These are phyloP conservation scores for Melospiza melodia DNA, from an alignment of 2,113 vertebrate species.

Conservation along the genomic window DNA sequence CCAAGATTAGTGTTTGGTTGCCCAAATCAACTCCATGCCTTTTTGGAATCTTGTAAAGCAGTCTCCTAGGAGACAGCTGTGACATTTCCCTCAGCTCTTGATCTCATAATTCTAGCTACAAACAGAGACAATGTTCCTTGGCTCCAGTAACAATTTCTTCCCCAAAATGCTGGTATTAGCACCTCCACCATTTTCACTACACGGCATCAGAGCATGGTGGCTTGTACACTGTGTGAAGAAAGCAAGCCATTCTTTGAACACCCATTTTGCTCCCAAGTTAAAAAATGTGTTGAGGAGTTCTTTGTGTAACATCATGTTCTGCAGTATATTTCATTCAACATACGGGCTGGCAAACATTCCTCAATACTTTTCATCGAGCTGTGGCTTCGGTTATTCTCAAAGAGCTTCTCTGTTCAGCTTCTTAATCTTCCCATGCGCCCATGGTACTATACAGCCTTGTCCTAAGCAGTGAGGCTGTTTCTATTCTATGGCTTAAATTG, in stretches of 20 bases:
- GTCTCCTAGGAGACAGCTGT: neutral
- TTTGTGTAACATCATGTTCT: neutral
- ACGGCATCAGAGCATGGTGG: neutral
- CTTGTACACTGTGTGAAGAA: neutral
- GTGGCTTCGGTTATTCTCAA: neutral
- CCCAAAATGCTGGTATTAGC: neutral
- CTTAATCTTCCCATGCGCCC: neutral
- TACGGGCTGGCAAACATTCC: neutral
- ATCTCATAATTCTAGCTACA: neutral
- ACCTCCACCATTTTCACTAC: neutral
- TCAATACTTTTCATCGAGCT: neutral
- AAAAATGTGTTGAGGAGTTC: neutral
- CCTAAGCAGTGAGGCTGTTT: no score
- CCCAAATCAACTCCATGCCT: neutral
- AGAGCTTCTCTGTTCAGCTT: neutral
- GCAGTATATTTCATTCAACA: neutral
- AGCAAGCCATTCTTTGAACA: neutral
- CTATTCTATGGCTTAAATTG: no score
- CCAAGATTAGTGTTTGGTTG: conserved; percentile 5
- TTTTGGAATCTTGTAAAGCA: neutral
- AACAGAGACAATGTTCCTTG: neutral
- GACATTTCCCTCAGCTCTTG: neutral
- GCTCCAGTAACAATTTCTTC: neutral
- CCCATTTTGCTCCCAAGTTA: neutral
- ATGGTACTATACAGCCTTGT: no score